phyloP scores from a whole-genome alignment of 2,888 invertebrate species.

The Mesorhabditis belari region DNA sequence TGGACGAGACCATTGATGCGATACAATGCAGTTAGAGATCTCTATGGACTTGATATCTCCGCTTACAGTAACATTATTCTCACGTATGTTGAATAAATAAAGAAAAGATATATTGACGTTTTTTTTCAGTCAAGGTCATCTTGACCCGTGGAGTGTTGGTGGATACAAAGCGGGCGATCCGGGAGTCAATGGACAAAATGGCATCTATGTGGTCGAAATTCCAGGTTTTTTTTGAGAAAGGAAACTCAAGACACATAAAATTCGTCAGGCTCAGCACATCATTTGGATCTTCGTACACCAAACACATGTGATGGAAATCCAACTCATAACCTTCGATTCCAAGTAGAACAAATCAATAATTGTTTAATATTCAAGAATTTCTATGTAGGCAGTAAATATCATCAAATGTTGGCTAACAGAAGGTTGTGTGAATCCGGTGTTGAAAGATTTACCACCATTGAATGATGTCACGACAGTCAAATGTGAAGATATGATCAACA shows the following conservation, averaged over 20 bases:
- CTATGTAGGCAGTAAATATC: conserved; percentile 12
- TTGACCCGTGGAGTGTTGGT: conserved; percentile 59
- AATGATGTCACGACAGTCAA: background rate
- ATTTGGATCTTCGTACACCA: conserved; percentile 49
- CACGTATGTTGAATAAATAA: conserved; percentile 20
- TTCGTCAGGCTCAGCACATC: conserved; percentile 47
- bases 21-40: conserved; percentile 19
- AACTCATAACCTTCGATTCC: conserved; percentile 28
- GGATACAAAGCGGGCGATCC: conserved; percentile 37
- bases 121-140: conserved; percentile 55
- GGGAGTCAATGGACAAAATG: conserved; percentile 7
- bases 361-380: background rate
- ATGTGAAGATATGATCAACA: background rate
- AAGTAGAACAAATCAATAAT: conserved; percentile 5
- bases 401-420: conserved; percentile 15
- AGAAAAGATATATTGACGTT: background rate
- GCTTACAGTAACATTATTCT: conserved; percentile 36
- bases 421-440: conserved; percentile 5
- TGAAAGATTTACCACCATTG: conserved; percentile 9
- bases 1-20: conserved; percentile 27
- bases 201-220: conserved; percentile 23
- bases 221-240: background rate
- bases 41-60: conserved; percentile 31
- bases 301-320: conserved; percentile 47
- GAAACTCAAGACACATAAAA: background rate